Conservation (phyloP, 1,140 invertebrate genomes). For the Gryllus bimaculatus region DNA sequence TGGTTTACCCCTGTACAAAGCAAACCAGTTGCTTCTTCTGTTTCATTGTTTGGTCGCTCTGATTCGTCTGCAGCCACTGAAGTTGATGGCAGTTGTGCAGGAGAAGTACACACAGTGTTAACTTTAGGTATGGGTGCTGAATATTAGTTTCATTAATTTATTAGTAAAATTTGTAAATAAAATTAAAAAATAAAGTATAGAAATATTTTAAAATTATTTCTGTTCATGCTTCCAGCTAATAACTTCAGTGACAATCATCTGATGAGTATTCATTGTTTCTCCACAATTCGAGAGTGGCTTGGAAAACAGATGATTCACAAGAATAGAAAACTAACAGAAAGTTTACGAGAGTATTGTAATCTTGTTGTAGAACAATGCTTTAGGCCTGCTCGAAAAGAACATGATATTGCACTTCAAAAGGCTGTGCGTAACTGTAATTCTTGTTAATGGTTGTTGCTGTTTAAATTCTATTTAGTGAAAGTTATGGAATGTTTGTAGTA, state of each 20-base stretch:
- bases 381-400: conserved; percentile 8
- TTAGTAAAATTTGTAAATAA: not conserved
- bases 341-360: conserved; percentile 18
- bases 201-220: not conserved
- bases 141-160: not conserved
- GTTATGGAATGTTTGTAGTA: not conserved
- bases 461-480: not conserved
- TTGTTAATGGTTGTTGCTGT: not conserved
- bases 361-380: conserved; percentile 20
- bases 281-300: not conserved
- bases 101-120: not conserved
- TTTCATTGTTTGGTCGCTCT: not conserved
- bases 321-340: not conserved
- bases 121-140: not conserved
- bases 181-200: no score
- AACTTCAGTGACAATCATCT: not conserved
- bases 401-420: conserved; percentile 20
- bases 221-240: not conserved
- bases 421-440: conserved; percentile 13
- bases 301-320: not conserved
- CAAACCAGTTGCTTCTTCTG: not conserved
- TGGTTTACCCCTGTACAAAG: not conserved
- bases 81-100: not conserved
- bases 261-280: not conserved
- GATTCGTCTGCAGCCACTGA: not conserved